Conservation (phyloP, 2,888 invertebrate genomes). For the Cyclophora punctaria region DNA sequence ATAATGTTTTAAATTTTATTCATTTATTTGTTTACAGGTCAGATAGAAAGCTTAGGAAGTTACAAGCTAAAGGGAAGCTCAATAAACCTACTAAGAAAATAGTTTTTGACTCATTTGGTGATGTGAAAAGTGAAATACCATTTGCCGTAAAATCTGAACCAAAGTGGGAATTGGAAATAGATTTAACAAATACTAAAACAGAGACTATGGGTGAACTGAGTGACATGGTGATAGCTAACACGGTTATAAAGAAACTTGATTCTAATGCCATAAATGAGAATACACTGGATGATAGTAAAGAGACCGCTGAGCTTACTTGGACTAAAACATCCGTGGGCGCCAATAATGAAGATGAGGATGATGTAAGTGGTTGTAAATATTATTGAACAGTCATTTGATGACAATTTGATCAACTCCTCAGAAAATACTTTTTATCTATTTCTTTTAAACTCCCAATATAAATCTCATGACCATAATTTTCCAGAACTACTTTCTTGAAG, state of each 20-base stretch:
- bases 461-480: conserved; percentile 14
- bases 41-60: conserved; percentile 53
- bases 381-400: too few species aligned
- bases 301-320: conserved; percentile 52
- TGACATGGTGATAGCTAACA: conserved; percentile 64
- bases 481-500: conserved; percentile 55
- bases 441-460: too few species aligned
- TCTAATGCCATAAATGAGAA: conserved; percentile 27
- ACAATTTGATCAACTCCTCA: too few species aligned
- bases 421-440: too few species aligned
- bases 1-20: neutral
- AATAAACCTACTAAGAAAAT: conserved; percentile 60
- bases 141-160: conserved; percentile 55
- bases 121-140: conserved; percentile 68
- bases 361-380: too few species aligned
- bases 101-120: conserved; percentile 63
- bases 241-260: conserved; percentile 66
- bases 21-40: conserved; percentile 35
- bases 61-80: conserved; percentile 35
- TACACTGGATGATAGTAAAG: conserved; percentile 10
- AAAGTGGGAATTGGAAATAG: conserved; percentile 67
- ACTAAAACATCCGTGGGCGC: conserved; percentile 27
- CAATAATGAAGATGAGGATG: conserved; percentile 31
- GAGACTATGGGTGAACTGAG: conserved; percentile 41
- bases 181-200: conserved; percentile 33